These are phyloP conservation scores for Lobophora halterata DNA, from an alignment of 2,888 invertebrate species.

Conservation along the genomic window DNA sequence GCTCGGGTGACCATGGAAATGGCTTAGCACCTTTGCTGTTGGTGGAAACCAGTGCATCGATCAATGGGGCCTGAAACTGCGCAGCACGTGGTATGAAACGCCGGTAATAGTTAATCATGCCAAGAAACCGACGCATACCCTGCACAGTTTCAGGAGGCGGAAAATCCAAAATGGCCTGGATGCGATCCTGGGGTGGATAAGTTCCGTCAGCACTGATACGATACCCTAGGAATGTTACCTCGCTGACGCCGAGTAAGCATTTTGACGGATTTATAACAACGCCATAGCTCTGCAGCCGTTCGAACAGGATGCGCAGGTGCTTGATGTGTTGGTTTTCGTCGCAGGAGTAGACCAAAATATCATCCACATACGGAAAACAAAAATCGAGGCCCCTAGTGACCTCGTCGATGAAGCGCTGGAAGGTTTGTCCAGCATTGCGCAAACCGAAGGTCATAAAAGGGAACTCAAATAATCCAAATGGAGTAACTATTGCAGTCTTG, in stretches of 20 bases:
- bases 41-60: slow-evolving; percentile 10
- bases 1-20: slow-evolving; percentile 5
- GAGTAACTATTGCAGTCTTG: neutral
- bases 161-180: slow-evolving; percentile 1
- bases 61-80: neutral
- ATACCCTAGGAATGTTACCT: slow-evolving; percentile 7
- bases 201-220: neutral
- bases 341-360: slow-evolving; percentile 9
- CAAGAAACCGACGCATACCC: slow-evolving; percentile 25
- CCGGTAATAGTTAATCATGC: slow-evolving; percentile 30
- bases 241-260: slow-evolving; percentile 1
- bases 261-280: slow-evolving; percentile 4
- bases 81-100: slow-evolving; percentile 20
- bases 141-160: slow-evolving; percentile 22
- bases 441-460: slow-evolving; percentile 35
- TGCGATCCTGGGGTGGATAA: neutral
- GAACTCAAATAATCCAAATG: neutral
- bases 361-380: slow-evolving; percentile 4
- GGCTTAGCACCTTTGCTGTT: slow-evolving; percentile 3
- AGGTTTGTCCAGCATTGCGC: slow-evolving; percentile 48
- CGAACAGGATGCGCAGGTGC: neutral
- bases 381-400: slow-evolving; percentile 6
- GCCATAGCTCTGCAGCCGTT: neutral
- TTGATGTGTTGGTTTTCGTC: neutral
- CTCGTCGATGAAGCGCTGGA: slow-evolving; percentile 46